Conservation (phyloP, 2,113 vertebrate genomes). For the Psilopsiagon aurifrons region DNA sequence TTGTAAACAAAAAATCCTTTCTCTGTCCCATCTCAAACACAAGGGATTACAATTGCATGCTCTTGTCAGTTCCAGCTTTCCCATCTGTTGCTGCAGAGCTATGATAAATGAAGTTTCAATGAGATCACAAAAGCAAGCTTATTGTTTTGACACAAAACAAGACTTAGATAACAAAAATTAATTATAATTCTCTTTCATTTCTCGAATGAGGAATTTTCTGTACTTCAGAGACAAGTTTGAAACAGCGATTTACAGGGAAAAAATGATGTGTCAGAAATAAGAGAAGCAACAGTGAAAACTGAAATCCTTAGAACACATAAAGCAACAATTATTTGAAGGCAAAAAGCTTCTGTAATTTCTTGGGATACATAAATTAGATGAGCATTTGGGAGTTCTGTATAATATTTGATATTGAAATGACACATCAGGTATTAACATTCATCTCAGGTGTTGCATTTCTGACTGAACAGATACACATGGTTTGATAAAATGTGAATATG, state of each 20-base stretch:
- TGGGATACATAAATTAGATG: neutral
- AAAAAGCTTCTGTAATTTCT: neutral
- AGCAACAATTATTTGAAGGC: neutral
- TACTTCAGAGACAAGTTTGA: neutral
- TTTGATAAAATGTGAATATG: neutral
- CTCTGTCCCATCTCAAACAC: neutral
- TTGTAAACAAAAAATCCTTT: neutral
- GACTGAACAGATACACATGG: neutral
- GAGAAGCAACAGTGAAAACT: neutral
- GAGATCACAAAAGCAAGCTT: neutral
- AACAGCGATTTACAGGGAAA: neutral
- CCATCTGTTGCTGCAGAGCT: constrained; percentile 13
- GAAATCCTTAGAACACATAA: neutral
- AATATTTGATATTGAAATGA: neutral
- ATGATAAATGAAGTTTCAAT: constrained; percentile 43
- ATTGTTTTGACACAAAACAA: constrained; percentile 35
- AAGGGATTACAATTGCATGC: neutral
- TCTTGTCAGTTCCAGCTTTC: constrained; percentile 30
- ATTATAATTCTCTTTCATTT: neutral
- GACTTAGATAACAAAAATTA: constrained; percentile 11
- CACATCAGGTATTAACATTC: neutral
- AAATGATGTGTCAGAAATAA: neutral
- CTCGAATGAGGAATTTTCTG: neutral
- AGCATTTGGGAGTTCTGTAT: neutral
- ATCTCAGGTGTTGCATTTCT: neutral